Conservation (phyloP, 2,797 vertebrate species). For the Hippopotamyrus pictus region DNA sequence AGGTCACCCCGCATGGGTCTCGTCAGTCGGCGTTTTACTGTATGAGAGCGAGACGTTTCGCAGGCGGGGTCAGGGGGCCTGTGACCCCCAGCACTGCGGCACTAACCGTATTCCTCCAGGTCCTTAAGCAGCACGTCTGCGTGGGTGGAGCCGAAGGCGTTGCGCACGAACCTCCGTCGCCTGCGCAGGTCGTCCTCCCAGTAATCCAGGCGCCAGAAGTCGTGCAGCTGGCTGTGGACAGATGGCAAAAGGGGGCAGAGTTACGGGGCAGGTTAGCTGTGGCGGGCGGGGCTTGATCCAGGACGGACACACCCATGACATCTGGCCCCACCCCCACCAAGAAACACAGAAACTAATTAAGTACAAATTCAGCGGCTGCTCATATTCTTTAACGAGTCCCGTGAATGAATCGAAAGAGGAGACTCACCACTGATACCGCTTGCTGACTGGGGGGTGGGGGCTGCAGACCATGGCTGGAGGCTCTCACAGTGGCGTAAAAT, state of each 20-base stretch:
- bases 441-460: conserved; percentile 68
- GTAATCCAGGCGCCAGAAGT: conserved; percentile 98
- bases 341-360: conserved; percentile 89
- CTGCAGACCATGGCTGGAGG: conserved; percentile 24
- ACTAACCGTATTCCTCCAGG: conserved; percentile 87
- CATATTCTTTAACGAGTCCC: conserved; percentile 92
- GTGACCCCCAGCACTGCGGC: not conserved
- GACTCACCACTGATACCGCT: conserved; percentile 80
- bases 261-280: not conserved
- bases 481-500: conserved; percentile 65
- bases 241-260: conserved; percentile 33
- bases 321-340: conserved; percentile 66
- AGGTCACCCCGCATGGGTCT: not conserved
- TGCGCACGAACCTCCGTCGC: conserved; percentile 87
- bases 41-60: not conserved
- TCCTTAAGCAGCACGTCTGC: conserved; percentile 79
- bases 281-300: not conserved
- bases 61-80: not conserved
- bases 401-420: conserved; percentile 95
- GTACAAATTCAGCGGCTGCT: conserved; percentile 75
- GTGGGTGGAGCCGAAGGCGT: conserved; percentile 91
- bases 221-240: conserved; percentile 76
- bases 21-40: not conserved
- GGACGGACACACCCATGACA: conserved; percentile 26
- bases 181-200: conserved; percentile 97